Evolutionary conservation across 2,797 vertebrate genomes (phyloP).

Genomic region (Acropternis orthonyx): DNA sequence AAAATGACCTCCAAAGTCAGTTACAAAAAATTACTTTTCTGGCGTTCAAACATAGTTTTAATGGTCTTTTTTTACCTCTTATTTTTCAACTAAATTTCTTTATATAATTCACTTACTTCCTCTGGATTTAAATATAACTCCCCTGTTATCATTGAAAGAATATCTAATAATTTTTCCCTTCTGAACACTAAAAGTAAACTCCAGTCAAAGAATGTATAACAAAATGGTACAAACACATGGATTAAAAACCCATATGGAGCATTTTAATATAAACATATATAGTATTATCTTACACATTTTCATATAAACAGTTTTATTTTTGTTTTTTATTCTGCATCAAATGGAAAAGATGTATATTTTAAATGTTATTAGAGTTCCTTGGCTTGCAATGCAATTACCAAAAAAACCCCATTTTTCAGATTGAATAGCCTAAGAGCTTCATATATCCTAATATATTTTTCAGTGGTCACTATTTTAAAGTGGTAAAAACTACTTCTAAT

Average conservation of each 20-base stretch:
- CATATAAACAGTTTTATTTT: neutral
- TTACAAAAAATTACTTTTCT: neutral
- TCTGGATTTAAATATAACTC: conserved; percentile 15
- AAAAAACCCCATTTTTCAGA: neutral
- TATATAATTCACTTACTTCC: conserved; percentile 35
- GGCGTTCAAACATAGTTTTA: neutral
- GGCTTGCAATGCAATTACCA: neutral
- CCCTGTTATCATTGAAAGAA: conserved; percentile 49
- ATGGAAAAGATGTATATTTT: neutral
- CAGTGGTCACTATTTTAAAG: neutral
- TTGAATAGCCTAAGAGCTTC: neutral
- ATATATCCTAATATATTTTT: neutral
- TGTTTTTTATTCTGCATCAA: neutral
- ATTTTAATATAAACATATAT: neutral
- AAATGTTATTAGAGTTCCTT: neutral
- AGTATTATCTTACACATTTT: neutral
- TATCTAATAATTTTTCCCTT: conserved; percentile 48
- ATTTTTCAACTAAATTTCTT: neutral
- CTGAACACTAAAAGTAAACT: conserved; percentile 42
- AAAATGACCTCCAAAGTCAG: neutral
- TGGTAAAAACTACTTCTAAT: neutral
- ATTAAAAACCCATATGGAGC: neutral
- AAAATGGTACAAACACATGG: neutral
- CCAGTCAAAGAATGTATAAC: conserved; percentile 35
- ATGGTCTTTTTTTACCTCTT: neutral